phyloP scores from a whole-genome alignment of 2,113 vertebrate genomes.

The Lanius ludovicianus region DNA sequence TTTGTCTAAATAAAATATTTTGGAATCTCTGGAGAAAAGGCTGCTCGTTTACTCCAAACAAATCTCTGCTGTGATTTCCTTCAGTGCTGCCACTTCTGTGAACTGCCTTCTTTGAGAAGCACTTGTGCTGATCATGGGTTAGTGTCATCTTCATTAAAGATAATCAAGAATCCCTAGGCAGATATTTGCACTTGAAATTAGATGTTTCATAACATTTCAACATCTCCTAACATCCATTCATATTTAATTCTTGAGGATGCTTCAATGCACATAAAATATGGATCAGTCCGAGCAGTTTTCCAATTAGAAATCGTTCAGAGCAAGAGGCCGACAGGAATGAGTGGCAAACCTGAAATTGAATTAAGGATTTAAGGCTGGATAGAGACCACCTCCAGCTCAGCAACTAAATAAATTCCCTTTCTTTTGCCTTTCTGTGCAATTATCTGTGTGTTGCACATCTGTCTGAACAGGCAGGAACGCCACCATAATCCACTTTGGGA shows the following conservation, averaged over 20 bases:
- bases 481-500: conserved; percentile 5
- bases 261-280: conserved; percentile 68
- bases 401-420: background rate
- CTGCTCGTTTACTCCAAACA: conserved; percentile 32
- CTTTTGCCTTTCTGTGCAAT: background rate
- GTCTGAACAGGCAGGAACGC: background rate
- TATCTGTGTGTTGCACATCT: background rate
- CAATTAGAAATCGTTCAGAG: background rate
- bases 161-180: conserved; percentile 64
- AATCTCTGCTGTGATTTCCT: conserved; percentile 26
- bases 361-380: background rate
- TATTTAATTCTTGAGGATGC: conserved; percentile 70
- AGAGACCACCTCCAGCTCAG: background rate
- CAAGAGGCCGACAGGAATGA: background rate
- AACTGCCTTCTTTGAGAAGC: conserved; percentile 19
- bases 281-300: conserved; percentile 51
- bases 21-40: conserved; percentile 24
- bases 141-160: conserved; percentile 61
- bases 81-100: background rate
- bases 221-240: conserved; percentile 57
- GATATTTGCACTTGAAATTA: conserved; percentile 30
- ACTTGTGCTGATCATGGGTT: background rate
- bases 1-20: conserved; percentile 11
- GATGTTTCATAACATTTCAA: background rate
- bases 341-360: background rate